Evolutionary conservation across 2,797 vertebrate genomes (phyloP).

Genomic region (Parauchenoglanis punctatus): DNA sequence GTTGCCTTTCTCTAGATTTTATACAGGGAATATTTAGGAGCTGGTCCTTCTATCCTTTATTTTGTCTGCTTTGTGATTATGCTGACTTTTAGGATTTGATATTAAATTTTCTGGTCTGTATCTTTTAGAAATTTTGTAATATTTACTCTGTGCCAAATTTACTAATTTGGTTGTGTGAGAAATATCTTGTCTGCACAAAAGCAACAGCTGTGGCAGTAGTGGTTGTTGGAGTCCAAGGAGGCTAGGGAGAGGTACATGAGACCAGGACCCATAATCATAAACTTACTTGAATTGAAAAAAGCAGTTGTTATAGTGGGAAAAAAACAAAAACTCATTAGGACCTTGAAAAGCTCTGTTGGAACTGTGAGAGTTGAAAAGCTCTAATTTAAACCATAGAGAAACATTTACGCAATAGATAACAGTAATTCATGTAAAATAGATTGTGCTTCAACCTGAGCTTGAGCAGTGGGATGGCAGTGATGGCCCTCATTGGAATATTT

Average conservation of each 20-base stretch:
- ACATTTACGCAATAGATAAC: slow-evolving; percentile 23
- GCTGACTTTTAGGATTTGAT: background rate
- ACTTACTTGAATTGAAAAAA: background rate
- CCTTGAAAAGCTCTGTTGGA: background rate
- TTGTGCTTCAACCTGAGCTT: slow-evolving; percentile 2
- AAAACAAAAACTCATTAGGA: background rate
- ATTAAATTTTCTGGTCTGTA: background rate
- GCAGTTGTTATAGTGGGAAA: background rate
- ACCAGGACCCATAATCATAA: background rate
- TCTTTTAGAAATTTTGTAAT: background rate
- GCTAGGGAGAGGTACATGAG: background rate
- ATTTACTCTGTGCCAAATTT: background rate
- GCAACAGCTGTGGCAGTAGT: background rate
- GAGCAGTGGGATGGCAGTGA: slow-evolving; percentile 7
- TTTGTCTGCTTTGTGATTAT: background rate
- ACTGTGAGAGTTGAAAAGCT: background rate
- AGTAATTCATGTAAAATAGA: slow-evolving; percentile 13
- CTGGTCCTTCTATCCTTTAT: background rate
- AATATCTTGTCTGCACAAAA: background rate
- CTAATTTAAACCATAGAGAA: slow-evolving; percentile 11
- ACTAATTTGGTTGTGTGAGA: background rate
- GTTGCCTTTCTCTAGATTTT: background rate
- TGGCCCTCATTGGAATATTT: slow-evolving; percentile 39
- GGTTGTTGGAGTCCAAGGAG: background rate
- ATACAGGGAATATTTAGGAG: background rate